Evolutionary conservation across 2,888 invertebrate genomes (phyloP).

Genomic region (Reticulitermes lucifugus): DNA sequence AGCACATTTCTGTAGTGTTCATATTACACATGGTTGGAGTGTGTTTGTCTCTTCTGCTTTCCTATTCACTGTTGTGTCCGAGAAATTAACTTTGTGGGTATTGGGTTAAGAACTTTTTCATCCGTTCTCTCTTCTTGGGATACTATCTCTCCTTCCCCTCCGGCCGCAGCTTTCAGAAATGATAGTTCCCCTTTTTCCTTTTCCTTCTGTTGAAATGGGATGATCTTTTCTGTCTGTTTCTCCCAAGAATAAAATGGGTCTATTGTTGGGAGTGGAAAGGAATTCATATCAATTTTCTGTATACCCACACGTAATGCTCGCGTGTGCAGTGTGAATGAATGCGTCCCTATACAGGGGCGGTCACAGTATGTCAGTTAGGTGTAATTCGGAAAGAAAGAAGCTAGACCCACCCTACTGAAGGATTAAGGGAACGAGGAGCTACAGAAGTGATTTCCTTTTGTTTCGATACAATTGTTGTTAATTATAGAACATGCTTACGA

Average conservation of each 20-base stretch:
- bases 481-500: constrained; percentile 6
- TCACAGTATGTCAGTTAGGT: neutral
- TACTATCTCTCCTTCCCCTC: neutral
- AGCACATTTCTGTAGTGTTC: neutral
- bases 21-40: neutral
- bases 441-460: constrained; percentile 6
- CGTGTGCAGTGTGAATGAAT: no score
- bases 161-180: neutral
- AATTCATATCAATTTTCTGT: constrained; percentile 28
- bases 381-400: constrained; percentile 11
- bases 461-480: constrained; percentile 27
- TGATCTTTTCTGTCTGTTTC: constrained; percentile 5
- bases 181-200: neutral
- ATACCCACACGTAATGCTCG: neutral
- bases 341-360: neutral
- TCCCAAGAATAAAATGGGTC: constrained; percentile 23
- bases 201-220: neutral
- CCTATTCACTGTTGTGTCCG: neutral
- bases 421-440: neutral
- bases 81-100: constrained; percentile 7
- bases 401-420: neutral
- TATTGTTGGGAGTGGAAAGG: constrained; percentile 9
- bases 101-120: neutral
- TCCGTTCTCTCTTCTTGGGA: neutral
- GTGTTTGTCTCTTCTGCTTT: neutral